Conservation (phyloP, 2,888 invertebrate genomes). For the Acrobasis suavella region DNA sequence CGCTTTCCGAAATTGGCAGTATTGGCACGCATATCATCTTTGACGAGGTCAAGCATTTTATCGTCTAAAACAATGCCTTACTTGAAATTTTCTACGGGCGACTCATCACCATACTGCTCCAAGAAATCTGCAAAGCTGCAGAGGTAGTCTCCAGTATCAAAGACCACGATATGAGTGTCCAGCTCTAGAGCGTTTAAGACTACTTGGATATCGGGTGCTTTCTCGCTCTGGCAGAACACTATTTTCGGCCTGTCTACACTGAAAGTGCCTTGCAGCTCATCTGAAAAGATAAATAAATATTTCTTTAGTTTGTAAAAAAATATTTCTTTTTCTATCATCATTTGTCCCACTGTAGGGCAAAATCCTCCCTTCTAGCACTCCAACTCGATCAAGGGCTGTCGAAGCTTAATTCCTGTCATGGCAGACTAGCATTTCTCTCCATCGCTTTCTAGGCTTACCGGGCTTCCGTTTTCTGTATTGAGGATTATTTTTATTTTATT, state of each 20-base stretch:
- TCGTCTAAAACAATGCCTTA: conserved; percentile 30
- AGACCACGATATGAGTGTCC: conserved; percentile 43
- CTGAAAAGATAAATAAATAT: no score
- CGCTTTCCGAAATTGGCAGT: not conserved
- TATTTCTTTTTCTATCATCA: no score
- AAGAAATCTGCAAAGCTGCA: conserved; percentile 45
- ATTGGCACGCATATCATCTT: not conserved
- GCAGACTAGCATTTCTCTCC: no score
- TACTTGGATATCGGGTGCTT: conserved; percentile 39
- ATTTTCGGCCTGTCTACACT: conserved; percentile 44
- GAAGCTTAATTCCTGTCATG: no score
- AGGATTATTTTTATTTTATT: no score
- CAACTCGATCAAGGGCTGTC: no score
- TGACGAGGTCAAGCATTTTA: no score
- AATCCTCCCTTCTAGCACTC: no score
- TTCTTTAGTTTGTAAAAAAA: no score
- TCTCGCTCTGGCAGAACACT: conserved; percentile 54
- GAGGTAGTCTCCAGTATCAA: conserved; percentile 43
- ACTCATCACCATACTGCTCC: conserved; percentile 36
- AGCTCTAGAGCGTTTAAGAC: conserved; percentile 41
- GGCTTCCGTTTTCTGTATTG: no score
- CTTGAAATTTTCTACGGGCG: conserved; percentile 50
- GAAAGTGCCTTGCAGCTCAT: conserved; percentile 45
- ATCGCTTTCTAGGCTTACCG: no score
- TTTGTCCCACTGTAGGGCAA: no score